Percentiles rank a stretch among this genome's conserved stretches.
phyloP scores from a whole-genome alignment of 35 echinoderm and acorn worm genomes.

The Hemicentrotus pulcherrimus region DNA sequence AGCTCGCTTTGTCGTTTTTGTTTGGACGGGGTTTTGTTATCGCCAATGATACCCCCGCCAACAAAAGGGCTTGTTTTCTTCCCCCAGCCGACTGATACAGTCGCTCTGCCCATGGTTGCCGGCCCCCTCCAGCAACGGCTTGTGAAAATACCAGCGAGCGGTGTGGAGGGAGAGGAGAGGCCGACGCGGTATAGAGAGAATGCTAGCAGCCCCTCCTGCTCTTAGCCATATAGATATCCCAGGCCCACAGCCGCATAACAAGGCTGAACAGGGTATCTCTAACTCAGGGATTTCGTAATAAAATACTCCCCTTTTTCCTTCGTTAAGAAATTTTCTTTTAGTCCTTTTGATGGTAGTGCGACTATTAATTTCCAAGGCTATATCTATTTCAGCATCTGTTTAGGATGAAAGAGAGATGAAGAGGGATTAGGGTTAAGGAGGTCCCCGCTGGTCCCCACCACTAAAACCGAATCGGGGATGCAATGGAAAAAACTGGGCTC shows the following conservation, averaged over 20 bases:
- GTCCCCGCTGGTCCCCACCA: background rate
- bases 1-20: constrained; percentile 30
- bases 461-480: background rate
- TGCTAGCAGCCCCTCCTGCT: constrained; percentile 9
- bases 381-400: constrained; percentile 58
- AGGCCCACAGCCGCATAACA: constrained; percentile 20
- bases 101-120: constrained; percentile 31
- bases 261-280: constrained; percentile 25
- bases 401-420: constrained; percentile 41
- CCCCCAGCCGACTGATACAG: constrained; percentile 22
- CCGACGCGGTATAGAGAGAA: background rate
- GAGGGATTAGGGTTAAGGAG: background rate
- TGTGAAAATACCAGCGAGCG: constrained; percentile 47
- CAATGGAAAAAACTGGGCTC: background rate
- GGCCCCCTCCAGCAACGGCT: constrained; percentile 47
- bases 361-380: constrained; percentile 48
- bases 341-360: background rate
- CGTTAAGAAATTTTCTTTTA: constrained; percentile 4
- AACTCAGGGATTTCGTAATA: constrained; percentile 44
- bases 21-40: constrained; percentile 46
- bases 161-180: background rate
- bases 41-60: constrained; percentile 27
- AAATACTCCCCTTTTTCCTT: constrained; percentile 50
- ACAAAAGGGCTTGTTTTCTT: constrained; percentile 48
- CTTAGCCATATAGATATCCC: constrained; percentile 10